Evolutionary conservation across 2,888 invertebrate genomes (phyloP).

Genomic region (Synergus gifuensis): DNA sequence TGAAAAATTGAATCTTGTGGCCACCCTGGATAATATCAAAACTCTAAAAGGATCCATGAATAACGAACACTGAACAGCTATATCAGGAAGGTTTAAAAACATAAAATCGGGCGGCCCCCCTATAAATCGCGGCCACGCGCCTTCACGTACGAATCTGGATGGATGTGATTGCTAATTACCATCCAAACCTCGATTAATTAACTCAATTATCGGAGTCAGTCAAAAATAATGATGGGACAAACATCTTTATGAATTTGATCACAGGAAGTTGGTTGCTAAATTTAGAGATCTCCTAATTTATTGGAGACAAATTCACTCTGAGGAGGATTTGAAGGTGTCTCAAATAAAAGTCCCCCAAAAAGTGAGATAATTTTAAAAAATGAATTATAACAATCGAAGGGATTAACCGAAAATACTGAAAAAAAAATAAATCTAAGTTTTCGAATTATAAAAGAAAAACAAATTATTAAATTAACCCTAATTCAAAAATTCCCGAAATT

Average conservation of each 20-base stretch:
- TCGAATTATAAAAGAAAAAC: too few relatives aligned
- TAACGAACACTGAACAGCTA: slow-evolving; percentile 35
- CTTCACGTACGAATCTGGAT: slow-evolving; percentile 59
- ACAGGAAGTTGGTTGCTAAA: not conserved
- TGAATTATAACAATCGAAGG: too few relatives aligned
- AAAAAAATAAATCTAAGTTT: too few relatives aligned
- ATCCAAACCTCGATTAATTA: slow-evolving; percentile 67
- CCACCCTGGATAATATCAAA: too few relatives aligned
- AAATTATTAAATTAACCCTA: too few relatives aligned
- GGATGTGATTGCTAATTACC: slow-evolving; percentile 65
- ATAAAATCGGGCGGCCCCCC: slow-evolving; percentile 14
- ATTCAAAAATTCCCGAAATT: too few relatives aligned
- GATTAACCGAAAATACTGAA: too few relatives aligned
- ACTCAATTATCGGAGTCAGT: slow-evolving; percentile 65
- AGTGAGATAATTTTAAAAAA: too few relatives aligned
- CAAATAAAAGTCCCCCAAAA: not conserved
- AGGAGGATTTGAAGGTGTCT: not conserved
- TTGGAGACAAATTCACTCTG: not conserved
- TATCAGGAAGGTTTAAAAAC: slow-evolving; percentile 52
- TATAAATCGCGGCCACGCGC: slow-evolving; percentile 56
- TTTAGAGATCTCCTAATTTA: not conserved
- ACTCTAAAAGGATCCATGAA: not conserved
- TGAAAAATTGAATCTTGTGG: too few relatives aligned
- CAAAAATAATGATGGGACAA: slow-evolving; percentile 25
- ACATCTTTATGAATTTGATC: slow-evolving; percentile 15